Evolutionary conservation across 2,888 invertebrate species (phyloP), one percentile per base, ranked within the genome.

Genomic region (Ectemnius lituratus): DNA sequence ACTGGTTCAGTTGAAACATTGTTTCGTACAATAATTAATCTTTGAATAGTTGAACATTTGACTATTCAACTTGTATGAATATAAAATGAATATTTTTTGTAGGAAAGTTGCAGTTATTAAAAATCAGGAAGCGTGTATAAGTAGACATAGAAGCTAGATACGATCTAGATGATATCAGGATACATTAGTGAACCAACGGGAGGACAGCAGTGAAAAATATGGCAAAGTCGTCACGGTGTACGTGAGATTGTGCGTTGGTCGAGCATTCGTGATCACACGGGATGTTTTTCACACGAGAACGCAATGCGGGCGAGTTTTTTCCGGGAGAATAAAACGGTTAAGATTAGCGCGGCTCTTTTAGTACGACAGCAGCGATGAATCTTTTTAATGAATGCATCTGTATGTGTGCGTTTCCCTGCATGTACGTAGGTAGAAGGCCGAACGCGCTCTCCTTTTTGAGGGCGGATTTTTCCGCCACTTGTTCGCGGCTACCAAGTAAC

Each of bases 211-310:
- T 11, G 37, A 37, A 37, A 37, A 37, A 37, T 37, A 28, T 62
- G 69, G 63, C 70, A 57, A 71, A 73, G 67, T 37, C 71, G 57
- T 69, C 45, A 37, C 18, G 57, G 60, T 45, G 62, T 70, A 70
- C 61, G 76, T 72, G 69, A 70, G 76, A 77, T 75, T 81, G 80
- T 76, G 57, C 73, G 62, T 27, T n/a, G 69, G 57, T 20, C 65
- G 75, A 27, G 62, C 64, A 63, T 71, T 72, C 72, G 63, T 66
- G 73, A 67, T 62, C 73, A 23, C 62, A 47, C 56, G 68, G 70
- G 78, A 78, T 75, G 78, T 78, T 78, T 78, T 79, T 78, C 79
- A 73, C 70, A 66, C 37, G 37, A 6, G 67, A 63, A 62, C 58
- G 62, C 63, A 46, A 70, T 70, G 67, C 57, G 67, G 57, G 65